Base-by-base conservation (phyloP, 2,797 vertebrate genomes). In the Poeciliopsis infans region DNA sequence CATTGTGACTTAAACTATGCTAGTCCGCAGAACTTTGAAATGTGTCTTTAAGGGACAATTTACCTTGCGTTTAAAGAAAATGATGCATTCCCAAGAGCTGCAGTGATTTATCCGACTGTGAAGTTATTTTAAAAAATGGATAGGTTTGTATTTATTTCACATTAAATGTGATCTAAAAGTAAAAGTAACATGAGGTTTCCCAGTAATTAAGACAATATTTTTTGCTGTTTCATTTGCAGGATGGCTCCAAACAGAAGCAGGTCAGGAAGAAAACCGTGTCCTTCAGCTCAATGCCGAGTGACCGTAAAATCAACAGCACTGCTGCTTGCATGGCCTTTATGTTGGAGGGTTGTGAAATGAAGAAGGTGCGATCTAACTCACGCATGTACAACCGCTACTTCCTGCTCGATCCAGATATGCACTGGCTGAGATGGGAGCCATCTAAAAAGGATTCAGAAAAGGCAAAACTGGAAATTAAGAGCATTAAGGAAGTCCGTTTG, bases 361-460 rank as follows among this genome's bases (percentile, higher is more conserved):
- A 98, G 92, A 98, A 98, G 81, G 97, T 98, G 73, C 97, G 97
- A 74, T 98, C 97, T 89, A 98, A 98, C 93, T 98, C 97, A 0
- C 96, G 97, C 81, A 97, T 97, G 97, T 98, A 98, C 95, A 97
- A 96, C 94, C 96, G 97, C 46, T 98, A 97, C 93, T 98, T 98
- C 41, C 94, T 97, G 79, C 94, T 98, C 85, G 97, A 98, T 1
- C 93, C 97, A 0, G 97, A 98, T 91, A 95, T 98, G 96, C 95
- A 95, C 88, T 98, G 96, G 70, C 94, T 98, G 36, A 96, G 96
- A 74, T 98, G 97, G 97, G 97, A 98, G 47, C 97, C 97, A 33
- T 97, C 97, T 53, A 98, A 98, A 87, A 98, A 98, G 84, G 97
- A 98, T 89, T 97, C 97, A 0, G 97, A 98, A 77, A 98, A 98